phyloP scores from a whole-genome alignment of 2,113 vertebrate genomes.

The Tringa solitaria region DNA sequence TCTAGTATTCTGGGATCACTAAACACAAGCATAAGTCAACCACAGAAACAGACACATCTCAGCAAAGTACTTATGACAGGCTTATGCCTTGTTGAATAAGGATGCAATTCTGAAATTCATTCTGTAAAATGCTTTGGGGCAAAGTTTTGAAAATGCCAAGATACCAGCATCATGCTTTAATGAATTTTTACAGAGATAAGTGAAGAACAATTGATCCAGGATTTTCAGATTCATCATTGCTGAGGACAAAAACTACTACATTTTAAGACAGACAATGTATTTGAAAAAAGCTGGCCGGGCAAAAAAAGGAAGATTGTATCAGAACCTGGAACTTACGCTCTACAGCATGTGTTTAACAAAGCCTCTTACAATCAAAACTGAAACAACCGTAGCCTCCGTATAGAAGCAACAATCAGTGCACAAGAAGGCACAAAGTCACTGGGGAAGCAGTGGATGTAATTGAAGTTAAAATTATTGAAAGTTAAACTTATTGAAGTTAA shows the following conservation, averaged over 20 bases:
- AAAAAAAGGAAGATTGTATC: not conserved
- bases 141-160: not conserved
- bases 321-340: not conserved
- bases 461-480: constrained; percentile 23
- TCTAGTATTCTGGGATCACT: not conserved
- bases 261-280: not conserved
- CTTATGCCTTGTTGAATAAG: not conserved
- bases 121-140: not conserved
- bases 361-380: not conserved
- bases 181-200: not conserved
- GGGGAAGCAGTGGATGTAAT: not conserved
- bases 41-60: not conserved
- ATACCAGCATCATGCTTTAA: not conserved
- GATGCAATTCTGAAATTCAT: not conserved
- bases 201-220: not conserved
- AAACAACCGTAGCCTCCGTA: not conserved
- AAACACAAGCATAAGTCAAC: not conserved
- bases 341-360: not conserved
- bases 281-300: not conserved
- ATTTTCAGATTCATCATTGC: not conserved
- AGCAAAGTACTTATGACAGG: not conserved
- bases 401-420: not conserved
- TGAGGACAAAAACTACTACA: not conserved
- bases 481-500: constrained; percentile 46
- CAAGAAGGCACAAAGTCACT: not conserved